Evolutionary conservation across 2,113 vertebrate species (phyloP), one percentile per base, ranked within the genome.

Genomic region (Eira barbara): DNA sequence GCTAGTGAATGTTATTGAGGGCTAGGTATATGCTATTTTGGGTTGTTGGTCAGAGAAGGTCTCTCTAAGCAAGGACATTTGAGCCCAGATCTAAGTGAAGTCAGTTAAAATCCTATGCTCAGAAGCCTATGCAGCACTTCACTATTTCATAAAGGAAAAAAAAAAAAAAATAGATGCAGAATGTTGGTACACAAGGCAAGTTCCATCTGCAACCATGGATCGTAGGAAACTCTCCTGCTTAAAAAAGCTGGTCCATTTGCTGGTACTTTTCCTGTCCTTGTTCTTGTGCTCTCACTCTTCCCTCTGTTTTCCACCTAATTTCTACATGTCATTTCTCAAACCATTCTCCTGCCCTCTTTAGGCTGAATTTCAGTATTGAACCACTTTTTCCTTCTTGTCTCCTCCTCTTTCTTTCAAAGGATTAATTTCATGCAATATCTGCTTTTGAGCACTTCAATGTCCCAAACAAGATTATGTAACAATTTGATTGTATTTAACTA

Each of bases 301-400:
- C 4, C 29, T 39, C 6, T 42, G 21, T 31, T 63, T 47, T 45
- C 57, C 12, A 36, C 18, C 25, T 92, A 73, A 36, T 49, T 20
- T 29, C 78, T 10, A 29, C 23, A 45, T 4, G n/a, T 7, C 7
- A 39, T 80, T 65, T 89, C 92, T 89, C 78, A 95, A 95, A 89
- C 45, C 91, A 88, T 92, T 90, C 83, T 96, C 74, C 76, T 96
- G 97, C 90, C 88, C 63, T 88, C 94, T 91, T 80, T 96, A 67
- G 84, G 95, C 49, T 73, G 84, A 94, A 94, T 88, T 80, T 97
- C 90, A 94, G 92, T 78, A 95, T 27, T 96, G 86, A 95, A 96
- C 39, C 55, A 31, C 20, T 57, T 83, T 73, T 74, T 25, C 39
- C 15, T 65, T 61, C 82, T 92, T 80, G 15, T 49, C 42, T 85